These are phyloP conservation scores for Neoitamus cyanurus DNA, from an alignment of 2,888 invertebrate species.

Conservation along the genomic window DNA sequence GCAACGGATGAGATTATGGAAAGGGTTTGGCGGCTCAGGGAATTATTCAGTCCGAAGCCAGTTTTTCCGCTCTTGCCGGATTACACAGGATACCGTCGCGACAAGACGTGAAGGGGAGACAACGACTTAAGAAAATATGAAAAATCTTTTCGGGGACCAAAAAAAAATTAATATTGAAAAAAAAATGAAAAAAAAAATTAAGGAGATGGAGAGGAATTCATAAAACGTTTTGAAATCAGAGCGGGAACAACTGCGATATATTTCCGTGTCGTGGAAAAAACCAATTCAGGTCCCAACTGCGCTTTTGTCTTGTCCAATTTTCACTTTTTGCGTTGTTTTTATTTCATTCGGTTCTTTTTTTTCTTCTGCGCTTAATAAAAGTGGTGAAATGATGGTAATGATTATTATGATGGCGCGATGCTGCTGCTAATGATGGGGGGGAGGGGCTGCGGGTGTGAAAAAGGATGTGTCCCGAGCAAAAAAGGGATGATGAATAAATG, in stretches of 20 bases:
- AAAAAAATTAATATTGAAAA: neutral
- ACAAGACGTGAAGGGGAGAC: too few relatives aligned
- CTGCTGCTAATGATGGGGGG: neutral
- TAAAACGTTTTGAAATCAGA: too few relatives aligned
- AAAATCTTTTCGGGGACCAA: neutral
- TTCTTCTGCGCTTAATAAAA: neutral
- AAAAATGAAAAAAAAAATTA: neutral
- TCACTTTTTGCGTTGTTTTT: too few relatives aligned
- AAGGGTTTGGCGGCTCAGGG: neutral
- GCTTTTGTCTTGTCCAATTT: neutral
- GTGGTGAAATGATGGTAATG: constrained; percentile 9
- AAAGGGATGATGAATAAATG: constrained; percentile 38
- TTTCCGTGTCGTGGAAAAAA: neutral
- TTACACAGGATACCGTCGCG: too few relatives aligned
- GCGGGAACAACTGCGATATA: too few relatives aligned
- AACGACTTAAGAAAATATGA: neutral
- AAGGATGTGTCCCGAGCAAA: neutral
- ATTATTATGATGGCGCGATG: neutral
- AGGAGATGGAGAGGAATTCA: neutral
- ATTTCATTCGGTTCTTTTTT: neutral
- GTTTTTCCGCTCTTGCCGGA: too few relatives aligned
- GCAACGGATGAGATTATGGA: neutral
- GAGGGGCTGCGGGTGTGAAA: neutral
- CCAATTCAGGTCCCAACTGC: constrained; percentile 1
- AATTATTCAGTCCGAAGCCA: neutral